phyloP scores from a whole-genome alignment of 2,888 invertebrate genomes.

The Philereme vetulata region DNA sequence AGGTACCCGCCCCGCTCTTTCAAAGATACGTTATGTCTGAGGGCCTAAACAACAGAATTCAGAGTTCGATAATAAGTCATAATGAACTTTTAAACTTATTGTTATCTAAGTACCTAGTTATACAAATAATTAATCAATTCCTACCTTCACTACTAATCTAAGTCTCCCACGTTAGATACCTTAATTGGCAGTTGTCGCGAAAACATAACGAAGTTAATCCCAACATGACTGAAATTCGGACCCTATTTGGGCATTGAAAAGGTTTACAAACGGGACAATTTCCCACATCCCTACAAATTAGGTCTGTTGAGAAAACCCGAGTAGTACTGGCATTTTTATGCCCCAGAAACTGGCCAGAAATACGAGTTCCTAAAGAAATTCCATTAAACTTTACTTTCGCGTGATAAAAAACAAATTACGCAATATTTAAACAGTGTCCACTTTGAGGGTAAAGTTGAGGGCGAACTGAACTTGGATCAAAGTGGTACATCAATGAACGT shows the following conservation, averaged over 20 bases:
- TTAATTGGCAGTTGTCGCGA: conserved; percentile 22
- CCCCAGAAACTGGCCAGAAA: background rate
- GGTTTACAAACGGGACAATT: conserved; percentile 15
- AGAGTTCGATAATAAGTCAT: too few relatives aligned
- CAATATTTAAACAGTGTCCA: conserved; percentile 9
- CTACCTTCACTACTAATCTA: conserved; percentile 1
- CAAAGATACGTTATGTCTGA: too few relatives aligned
- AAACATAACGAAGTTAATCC: conserved; percentile 28
- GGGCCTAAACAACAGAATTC: too few relatives aligned
- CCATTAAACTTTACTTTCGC: conserved; percentile 13
- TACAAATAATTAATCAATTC: background rate
- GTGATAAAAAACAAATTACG: conserved; percentile 16
- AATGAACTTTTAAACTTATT: too few relatives aligned
- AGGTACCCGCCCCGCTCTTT: too few relatives aligned
- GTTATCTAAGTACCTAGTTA: too few relatives aligned
- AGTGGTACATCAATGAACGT: conserved; percentile 12
- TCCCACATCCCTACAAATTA: conserved; percentile 22
- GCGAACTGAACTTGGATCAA: conserved; percentile 26
- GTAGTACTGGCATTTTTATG: conserved; percentile 17
- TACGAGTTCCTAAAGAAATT: conserved; percentile 16
- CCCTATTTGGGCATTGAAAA: conserved; percentile 26
- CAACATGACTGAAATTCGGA: conserved; percentile 16
- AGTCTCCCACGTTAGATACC: conserved; percentile 6
- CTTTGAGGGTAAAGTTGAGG: conserved; percentile 21
- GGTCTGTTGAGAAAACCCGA: conserved; percentile 9